These are phyloP conservation scores for Callimorpha dominula DNA, from an alignment of 2,888 invertebrate species.

Conservation along the genomic window DNA sequence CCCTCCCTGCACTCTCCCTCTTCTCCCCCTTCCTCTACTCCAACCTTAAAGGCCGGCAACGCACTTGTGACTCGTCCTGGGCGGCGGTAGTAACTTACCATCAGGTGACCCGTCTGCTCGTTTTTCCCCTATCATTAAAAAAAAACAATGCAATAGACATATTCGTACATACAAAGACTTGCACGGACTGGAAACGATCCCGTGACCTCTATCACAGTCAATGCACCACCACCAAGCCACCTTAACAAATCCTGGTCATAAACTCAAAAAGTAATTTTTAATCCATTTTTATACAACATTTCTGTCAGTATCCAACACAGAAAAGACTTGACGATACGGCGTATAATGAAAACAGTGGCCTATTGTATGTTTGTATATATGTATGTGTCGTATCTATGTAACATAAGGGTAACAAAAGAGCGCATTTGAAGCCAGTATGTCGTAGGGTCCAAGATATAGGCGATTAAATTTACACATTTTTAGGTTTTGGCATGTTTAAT, in stretches of 20 bases:
- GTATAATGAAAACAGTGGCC: slow-evolving; percentile 19
- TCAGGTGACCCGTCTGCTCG: no score
- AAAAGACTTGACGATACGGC: slow-evolving; percentile 4
- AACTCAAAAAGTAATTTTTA: background rate
- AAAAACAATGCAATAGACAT: no score
- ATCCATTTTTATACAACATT: background rate
- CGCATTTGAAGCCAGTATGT: slow-evolving; percentile 23
- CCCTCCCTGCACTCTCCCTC: no score
- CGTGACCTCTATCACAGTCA: background rate
- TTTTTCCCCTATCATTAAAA: no score
- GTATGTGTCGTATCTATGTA: slow-evolving; percentile 6
- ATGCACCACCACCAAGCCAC: background rate
- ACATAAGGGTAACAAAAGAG: slow-evolving; percentile 30
- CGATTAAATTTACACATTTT: background rate
- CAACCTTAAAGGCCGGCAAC: no score
- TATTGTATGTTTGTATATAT: slow-evolving; percentile 8
- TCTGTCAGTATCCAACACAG: background rate
- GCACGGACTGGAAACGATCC: background rate
- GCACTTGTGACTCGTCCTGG: no score
- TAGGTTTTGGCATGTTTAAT: no score
- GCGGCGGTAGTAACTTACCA: no score
- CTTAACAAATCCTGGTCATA: background rate
- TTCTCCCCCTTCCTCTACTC: no score
- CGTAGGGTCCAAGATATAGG: slow-evolving; percentile 18
- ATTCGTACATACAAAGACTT: background rate